Percentiles rank a stretch among this genome's conserved stretches.
Conservation (phyloP, 2,113 vertebrate genomes). For the Boleophthalmus pectinirostris region DNA sequence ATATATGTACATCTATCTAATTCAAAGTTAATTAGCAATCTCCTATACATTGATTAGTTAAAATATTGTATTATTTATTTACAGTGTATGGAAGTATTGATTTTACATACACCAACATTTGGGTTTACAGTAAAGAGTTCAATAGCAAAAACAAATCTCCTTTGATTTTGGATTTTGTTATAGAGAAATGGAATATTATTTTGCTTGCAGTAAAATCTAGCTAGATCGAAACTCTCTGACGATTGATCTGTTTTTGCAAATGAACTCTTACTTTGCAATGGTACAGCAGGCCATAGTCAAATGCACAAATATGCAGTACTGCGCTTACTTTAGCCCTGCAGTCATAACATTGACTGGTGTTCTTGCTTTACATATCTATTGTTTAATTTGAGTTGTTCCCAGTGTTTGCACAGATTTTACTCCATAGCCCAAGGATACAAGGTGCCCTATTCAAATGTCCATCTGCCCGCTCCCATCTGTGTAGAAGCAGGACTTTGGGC, state of each 20-base stretch:
- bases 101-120: too few species aligned
- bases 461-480: constrained; percentile 69
- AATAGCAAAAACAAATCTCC: too few species aligned
- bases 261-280: background rate
- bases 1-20: too few species aligned
- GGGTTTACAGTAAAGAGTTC: too few species aligned
- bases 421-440: constrained; percentile 54
- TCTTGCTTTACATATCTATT: constrained; percentile 6
- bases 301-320: background rate
- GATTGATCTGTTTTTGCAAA: background rate
- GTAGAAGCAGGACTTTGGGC: constrained; percentile 41
- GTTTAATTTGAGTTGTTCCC: constrained; percentile 19
- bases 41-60: too few species aligned
- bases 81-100: too few species aligned
- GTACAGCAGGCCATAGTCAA: background rate
- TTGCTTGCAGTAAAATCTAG: too few species aligned
- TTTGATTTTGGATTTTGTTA: too few species aligned
- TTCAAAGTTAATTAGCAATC: too few species aligned
- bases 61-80: too few species aligned
- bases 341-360: background rate
- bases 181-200: too few species aligned
- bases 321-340: background rate
- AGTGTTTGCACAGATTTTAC: constrained; percentile 32
- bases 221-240: too few species aligned
- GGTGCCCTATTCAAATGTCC: constrained; percentile 55